Conservation (phyloP, 2,797 vertebrate genomes). For the Eulemur rubriventer region DNA sequence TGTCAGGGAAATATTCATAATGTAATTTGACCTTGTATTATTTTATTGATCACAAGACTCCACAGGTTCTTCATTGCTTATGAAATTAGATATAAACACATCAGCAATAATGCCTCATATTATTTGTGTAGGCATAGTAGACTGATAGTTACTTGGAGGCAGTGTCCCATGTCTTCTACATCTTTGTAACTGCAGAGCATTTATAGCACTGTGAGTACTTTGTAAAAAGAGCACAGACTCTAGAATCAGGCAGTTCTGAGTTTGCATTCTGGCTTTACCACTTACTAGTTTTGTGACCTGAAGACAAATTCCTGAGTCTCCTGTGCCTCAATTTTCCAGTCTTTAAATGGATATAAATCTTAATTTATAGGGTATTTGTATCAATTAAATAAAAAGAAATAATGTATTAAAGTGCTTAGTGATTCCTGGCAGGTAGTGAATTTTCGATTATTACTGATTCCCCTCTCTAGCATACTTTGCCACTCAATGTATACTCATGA, state of each 20-base stretch:
- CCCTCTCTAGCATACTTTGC: not conserved
- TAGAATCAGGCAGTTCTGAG: not conserved
- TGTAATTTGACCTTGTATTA: not conserved
- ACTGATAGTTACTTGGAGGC: not conserved
- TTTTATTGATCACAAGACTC: not conserved
- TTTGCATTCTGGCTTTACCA: not conserved
- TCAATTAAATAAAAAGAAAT: not conserved
- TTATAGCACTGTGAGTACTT: not conserved
- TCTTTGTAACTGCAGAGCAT: not conserved
- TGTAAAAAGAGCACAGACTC: not conserved
- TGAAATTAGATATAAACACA: constrained; percentile 13
- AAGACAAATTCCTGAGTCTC: not conserved
- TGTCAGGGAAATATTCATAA: not conserved
- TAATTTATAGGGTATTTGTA: not conserved
- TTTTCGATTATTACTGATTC: not conserved
- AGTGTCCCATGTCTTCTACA: not conserved
- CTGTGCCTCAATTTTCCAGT: not conserved
- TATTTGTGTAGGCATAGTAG: not conserved
- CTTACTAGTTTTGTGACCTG: not conserved
- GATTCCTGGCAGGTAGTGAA: not conserved
- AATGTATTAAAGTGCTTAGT: not conserved
- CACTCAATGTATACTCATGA: not conserved
- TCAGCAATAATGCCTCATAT: not conserved
- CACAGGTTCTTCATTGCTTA: not conserved
- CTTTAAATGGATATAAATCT: not conserved